phyloP scores from a whole-genome alignment of 2,113 vertebrate genomes.

The Pseudopipra pipra region DNA sequence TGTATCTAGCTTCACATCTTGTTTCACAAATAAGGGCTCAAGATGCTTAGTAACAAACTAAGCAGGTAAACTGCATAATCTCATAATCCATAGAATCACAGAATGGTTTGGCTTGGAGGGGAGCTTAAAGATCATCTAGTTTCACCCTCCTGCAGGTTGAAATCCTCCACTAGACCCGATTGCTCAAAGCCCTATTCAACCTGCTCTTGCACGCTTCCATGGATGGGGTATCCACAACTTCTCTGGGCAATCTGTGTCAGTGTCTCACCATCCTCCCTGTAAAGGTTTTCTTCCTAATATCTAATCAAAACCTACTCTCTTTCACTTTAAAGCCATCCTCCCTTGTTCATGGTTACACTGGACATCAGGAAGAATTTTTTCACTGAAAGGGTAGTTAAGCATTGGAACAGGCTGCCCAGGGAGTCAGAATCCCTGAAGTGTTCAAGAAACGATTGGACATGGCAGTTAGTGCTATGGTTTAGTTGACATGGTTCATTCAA shows the following conservation, averaged over 20 bases:
- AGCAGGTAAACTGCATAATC: not conserved
- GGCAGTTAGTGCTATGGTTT: not conserved
- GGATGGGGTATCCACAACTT: not conserved
- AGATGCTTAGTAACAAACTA: not conserved
- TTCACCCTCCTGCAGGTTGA: not conserved
- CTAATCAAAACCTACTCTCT: fast-evolving
- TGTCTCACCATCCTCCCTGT: not conserved
- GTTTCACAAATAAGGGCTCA: not conserved
- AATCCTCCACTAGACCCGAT: not conserved
- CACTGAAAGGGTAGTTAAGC: not conserved
- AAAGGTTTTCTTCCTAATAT: not conserved
- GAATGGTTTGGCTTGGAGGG: not conserved
- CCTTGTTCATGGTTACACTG: not conserved
- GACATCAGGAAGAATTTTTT: not conserved
- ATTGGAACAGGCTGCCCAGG: not conserved
- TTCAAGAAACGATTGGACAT: not conserved
- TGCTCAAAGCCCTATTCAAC: not conserved
- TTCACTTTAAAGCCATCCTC: not conserved
- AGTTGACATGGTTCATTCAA: not conserved
- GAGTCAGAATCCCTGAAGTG: not conserved
- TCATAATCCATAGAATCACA: not conserved
- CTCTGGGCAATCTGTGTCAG: not conserved
- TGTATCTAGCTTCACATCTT: not conserved
- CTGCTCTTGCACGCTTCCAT: not conserved
- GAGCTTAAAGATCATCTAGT: not conserved